phyloP scores from a whole-genome alignment of 1,140 invertebrate species.

The Linepithema humile region DNA sequence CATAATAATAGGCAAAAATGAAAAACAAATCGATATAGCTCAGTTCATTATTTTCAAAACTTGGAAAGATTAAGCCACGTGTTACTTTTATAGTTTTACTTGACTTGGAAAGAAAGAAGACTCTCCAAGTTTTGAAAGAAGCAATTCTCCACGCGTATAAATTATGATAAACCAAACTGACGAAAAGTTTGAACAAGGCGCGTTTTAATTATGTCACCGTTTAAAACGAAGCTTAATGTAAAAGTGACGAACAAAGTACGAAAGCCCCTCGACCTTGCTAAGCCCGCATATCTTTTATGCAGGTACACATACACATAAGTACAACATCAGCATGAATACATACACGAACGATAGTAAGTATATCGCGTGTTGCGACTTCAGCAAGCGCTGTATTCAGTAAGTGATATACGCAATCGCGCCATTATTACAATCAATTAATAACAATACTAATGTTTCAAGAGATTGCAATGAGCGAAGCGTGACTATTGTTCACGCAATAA shows the following conservation, averaged over 20 bases:
- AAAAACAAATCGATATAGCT: no score
- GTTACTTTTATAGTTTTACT: no score
- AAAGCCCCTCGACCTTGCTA: conserved; percentile 35
- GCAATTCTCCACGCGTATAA: no score
- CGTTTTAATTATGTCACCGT: not conserved
- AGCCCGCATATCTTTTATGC: conserved; percentile 27
- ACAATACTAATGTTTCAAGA: not conserved
- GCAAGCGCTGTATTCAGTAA: not conserved
- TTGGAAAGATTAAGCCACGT: no score
- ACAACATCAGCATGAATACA: conserved; percentile 10
- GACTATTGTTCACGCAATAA: not conserved
- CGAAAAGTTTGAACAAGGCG: not conserved
- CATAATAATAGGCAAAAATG: no score
- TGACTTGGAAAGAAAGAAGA: no score
- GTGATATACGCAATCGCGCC: not conserved
- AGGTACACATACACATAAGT: conserved; percentile 8
- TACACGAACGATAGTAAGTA: not conserved
- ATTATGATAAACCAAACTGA: no score
- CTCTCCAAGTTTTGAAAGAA: no score
- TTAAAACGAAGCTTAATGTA: not conserved
- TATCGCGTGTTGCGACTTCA: not conserved
- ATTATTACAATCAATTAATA: not conserved
- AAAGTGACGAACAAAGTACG: not conserved
- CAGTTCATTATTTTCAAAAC: no score
- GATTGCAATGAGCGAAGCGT: not conserved